These are phyloP conservation scores for Hormaphis cornu DNA, from an alignment of 1,140 invertebrate species.

Conservation along the genomic window DNA sequence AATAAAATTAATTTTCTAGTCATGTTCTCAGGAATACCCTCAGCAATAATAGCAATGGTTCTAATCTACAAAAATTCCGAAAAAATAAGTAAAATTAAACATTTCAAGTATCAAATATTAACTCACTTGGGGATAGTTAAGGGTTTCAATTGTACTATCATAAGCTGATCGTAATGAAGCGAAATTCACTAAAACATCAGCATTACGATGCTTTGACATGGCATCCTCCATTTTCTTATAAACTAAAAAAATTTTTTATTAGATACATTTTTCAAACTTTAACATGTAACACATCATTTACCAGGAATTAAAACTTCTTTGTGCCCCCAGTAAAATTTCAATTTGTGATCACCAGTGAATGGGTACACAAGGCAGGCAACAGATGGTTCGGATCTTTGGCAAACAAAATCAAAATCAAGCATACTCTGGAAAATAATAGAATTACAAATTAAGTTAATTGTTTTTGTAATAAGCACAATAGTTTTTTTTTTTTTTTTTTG, in stretches of 20 bases:
- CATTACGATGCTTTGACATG: slow-evolving; percentile 89
- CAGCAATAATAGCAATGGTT: slow-evolving; percentile 97
- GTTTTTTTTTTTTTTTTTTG: not conserved
- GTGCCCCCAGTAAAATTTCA: slow-evolving; percentile 99
- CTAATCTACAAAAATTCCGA: slow-evolving; percentile 55
- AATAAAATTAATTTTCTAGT: slow-evolving; percentile 87
- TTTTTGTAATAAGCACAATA: too few species aligned
- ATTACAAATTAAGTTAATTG: not conserved
- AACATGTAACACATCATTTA: slow-evolving; percentile 37
- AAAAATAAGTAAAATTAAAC: not conserved
- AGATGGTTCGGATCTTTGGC: slow-evolving; percentile 73
- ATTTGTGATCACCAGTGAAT: slow-evolving; percentile 96
- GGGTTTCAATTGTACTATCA: slow-evolving; percentile 88
- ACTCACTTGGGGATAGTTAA: slow-evolving; percentile 73
- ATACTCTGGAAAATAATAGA: slow-evolving; percentile 51
- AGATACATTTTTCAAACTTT: not conserved
- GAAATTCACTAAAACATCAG: slow-evolving; percentile 96
- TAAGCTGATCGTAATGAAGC: slow-evolving; percentile 96
- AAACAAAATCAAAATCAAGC: slow-evolving; percentile 99
- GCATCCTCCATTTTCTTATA: slow-evolving; percentile 97
- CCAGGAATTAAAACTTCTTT: slow-evolving; percentile 88
- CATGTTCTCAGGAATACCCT: slow-evolving; percentile 97
- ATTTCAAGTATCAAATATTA: not conserved
- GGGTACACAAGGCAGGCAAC: slow-evolving; percentile 97
- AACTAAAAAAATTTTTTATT: slow-evolving; percentile 51